These are phyloP conservation scores for Turritopsis rubra DNA, from an alignment of 30 jellyfish, hydroid and myxozoan genomes.

Conservation along the genomic window DNA sequence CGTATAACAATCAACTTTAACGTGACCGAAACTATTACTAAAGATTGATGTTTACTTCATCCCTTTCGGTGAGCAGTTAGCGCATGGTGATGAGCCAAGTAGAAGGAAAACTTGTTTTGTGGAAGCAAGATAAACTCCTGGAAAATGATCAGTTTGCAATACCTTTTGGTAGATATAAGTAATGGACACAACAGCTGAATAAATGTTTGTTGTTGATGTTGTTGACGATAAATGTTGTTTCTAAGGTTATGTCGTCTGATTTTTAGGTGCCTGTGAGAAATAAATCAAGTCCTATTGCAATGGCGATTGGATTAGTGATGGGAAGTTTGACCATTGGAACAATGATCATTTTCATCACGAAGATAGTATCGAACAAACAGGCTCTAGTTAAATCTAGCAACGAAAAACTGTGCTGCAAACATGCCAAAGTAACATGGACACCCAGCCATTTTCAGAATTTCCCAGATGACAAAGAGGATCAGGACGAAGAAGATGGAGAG, in stretches of 20 bases:
- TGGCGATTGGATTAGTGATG: conserved; percentile 73
- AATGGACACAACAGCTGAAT: too few species aligned
- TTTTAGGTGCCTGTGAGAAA: conserved; percentile 61
- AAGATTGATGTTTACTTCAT: too few species aligned
- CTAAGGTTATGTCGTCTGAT: neutral
- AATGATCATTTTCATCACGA: conserved; percentile 56
- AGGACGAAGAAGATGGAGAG: conserved; percentile 3
- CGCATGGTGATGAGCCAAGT: too few species aligned
- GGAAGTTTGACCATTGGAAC: conserved; percentile 75
- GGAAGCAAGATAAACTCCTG: too few species aligned
- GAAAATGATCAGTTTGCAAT: too few species aligned
- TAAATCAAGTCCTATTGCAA: conserved; percentile 66
- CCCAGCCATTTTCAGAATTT: neutral
- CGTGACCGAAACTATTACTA: too few species aligned
- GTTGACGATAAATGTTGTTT: neutral
- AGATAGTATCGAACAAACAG: conserved; percentile 36
- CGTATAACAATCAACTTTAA: too few species aligned
- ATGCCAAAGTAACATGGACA: conserved; percentile 55
- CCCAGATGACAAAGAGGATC: neutral
- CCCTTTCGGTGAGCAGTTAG: too few species aligned
- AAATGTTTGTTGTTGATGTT: too few species aligned
- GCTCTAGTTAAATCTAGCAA: conserved; percentile 13
- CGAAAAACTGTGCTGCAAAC: conserved; percentile 8
- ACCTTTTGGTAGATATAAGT: too few species aligned
- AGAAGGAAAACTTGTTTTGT: too few species aligned